A percentile compares a stretch with the other conserved stretches of the same genome.
phyloP scores from a whole-genome alignment of 2,888 invertebrate species.

The Dinocampus coccinellae region DNA sequence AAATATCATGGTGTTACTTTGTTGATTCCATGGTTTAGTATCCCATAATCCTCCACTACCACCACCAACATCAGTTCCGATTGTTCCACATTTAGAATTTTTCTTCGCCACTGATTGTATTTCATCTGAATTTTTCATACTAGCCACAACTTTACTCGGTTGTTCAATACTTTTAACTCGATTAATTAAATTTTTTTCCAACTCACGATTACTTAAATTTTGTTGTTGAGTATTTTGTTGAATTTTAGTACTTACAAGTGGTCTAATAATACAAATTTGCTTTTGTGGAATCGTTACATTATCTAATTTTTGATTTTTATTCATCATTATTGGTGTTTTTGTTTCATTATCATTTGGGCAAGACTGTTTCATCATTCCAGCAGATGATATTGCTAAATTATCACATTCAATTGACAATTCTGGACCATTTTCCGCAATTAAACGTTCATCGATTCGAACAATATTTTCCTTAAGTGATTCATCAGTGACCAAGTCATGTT shows the following conservation, averaged over 20 bases:
- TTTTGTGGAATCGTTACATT: slow-evolving; percentile 63
- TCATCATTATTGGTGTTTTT: slow-evolving; percentile 46
- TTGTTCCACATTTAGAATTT: slow-evolving; percentile 45
- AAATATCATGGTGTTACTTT: slow-evolving; percentile 84
- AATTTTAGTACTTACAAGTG: slow-evolving; percentile 68
- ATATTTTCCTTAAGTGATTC: neutral
- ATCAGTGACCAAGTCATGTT: neutral
- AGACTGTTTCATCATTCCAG: slow-evolving; percentile 44
- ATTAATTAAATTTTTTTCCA: slow-evolving; percentile 79
- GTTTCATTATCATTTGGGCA: slow-evolving; percentile 58
- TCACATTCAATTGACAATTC: slow-evolving; percentile 35
- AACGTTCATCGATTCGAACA: neutral
- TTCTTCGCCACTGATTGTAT: slow-evolving; percentile 64
- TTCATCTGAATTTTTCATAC: slow-evolving; percentile 66
- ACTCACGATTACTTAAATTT: slow-evolving; percentile 74
- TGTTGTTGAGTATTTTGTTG: slow-evolving; percentile 58
- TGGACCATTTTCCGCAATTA: slow-evolving; percentile 25
- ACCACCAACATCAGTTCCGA: slow-evolving; percentile 47
- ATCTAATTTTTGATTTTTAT: slow-evolving; percentile 57
- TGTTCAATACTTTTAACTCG: slow-evolving; percentile 74
- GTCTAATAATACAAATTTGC: slow-evolving; percentile 72
- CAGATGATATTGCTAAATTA: neutral
- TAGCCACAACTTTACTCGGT: slow-evolving; percentile 70
- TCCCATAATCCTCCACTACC: slow-evolving; percentile 66
- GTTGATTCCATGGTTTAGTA: slow-evolving; percentile 71